Evolutionary conservation across 2,113 vertebrate genomes (phyloP), one percentile per base, ranked within the genome.

Genomic region (Hiodon alosoides): DNA sequence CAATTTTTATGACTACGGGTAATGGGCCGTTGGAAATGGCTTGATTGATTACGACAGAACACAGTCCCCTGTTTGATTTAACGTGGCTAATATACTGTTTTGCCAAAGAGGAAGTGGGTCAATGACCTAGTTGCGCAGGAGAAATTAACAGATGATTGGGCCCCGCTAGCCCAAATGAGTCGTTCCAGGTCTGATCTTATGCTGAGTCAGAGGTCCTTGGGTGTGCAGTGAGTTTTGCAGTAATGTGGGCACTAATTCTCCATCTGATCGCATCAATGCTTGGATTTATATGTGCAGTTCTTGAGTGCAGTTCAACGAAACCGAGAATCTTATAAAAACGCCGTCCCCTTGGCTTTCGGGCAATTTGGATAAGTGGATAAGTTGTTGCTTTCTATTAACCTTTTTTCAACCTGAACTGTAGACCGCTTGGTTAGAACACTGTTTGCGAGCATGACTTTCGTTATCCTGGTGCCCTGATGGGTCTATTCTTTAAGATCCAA

Each of bases 151-250:
- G 48, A 10, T 68, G 8, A 53, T 14, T 16, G 9, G 13, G 2
- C 10, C 8, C 7, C 65, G 9, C 53, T 55, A 9, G 52, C n/a
- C 53, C 31, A 8, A 52, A 6, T 70, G 3, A 52, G 9, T 70
- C 4, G 4, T 54, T 11, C 68, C 53, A 70, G n/a, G 4, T 55
- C 48, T 17, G 52, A 17, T 3, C 50, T 47, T 53, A 17, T 54
- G 52, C 54, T 46, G 68, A 70, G n/a, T 70, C 52, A 70, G 68
- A 31, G 14, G n/a, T 70, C 55, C 52, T 52, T 57, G 52, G 53
- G 9, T 54, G 68, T 57, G n/a, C n/a, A 57, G 16, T 16, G 57
- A 14, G 11, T 70, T 31, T 55, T 5, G 8, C 13, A 50, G 7
- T 64, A 7, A 16, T 47, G 50, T 13, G 6, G 17, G 57, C 46